Percentiles rank a stretch among this genome's conserved stretches.
Conservation (phyloP, 2,113 vertebrate species). For the Tonatia bakeri region DNA sequence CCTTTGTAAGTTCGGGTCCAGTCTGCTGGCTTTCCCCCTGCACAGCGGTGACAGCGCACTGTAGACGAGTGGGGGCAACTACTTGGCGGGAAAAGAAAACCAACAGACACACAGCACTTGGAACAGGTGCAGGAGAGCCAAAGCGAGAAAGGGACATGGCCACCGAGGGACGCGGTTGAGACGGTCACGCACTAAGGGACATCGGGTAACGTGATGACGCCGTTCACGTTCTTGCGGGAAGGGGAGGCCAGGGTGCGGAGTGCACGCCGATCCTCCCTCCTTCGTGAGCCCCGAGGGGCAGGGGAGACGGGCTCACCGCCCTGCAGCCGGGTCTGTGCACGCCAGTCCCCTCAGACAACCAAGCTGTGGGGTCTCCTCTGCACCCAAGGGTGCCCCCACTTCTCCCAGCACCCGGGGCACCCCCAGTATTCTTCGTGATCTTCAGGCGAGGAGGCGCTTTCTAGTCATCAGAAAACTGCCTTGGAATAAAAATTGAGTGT, state of each 20-base stretch:
- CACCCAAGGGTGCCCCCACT: neutral
- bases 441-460: neutral
- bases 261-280: neutral
- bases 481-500: conserved; percentile 36
- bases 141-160: neutral
- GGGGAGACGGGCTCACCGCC: rapidly evolving
- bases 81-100: neutral
- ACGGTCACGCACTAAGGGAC: rapidly evolving
- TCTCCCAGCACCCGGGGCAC: too few relatives aligned
- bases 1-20: rapidly evolving
- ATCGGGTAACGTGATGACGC: rapidly evolving
- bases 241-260: too few relatives aligned
- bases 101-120: neutral
- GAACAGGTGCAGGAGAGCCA: neutral
- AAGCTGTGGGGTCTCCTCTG: neutral
- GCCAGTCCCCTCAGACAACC: too few relatives aligned
- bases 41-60: too few relatives aligned
- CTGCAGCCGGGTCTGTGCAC: neutral
- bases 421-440: neutral
- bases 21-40: too few relatives aligned
- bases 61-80: too few relatives aligned
- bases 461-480: neutral
- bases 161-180: rapidly evolving
- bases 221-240: neutral
- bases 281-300: neutral